phyloP scores from a whole-genome alignment of 2,113 vertebrate species.

The Eurystomus gularis region DNA sequence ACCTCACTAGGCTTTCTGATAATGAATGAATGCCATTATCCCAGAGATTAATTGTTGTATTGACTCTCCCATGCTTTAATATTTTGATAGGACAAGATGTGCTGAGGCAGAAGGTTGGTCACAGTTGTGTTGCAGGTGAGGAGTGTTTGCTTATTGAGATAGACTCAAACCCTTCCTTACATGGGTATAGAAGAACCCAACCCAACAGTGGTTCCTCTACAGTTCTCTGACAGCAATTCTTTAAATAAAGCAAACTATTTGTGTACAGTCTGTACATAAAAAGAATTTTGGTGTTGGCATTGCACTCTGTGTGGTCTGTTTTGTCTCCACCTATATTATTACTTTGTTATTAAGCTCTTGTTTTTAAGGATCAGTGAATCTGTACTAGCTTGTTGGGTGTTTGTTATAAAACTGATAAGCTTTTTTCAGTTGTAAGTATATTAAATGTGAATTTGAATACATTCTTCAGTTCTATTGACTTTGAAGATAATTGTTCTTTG shows the following conservation, averaged over 20 bases:
- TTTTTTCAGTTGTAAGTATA: constrained; percentile 10
- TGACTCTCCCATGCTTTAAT: too few relatives aligned
- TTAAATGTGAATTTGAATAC: constrained; percentile 4
- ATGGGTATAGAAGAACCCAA: neutral
- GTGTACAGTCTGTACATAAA: neutral
- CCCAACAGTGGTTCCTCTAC: neutral
- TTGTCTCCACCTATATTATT: neutral
- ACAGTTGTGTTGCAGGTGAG: neutral
- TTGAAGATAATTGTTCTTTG: constrained; percentile 5
- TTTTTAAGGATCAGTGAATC: neutral
- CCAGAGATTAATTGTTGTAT: too few relatives aligned
- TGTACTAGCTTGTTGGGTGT: neutral
- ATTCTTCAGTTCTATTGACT: constrained; percentile 14
- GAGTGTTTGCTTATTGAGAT: neutral
- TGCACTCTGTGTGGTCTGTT: neutral
- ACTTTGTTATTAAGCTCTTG: neutral
- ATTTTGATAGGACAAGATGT: neutral
- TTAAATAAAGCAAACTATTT: neutral
- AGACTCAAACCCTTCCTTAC: neutral
- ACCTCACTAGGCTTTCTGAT: neutral
- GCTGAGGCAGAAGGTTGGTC: neutral
- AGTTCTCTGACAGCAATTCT: neutral
- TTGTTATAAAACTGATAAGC: neutral
- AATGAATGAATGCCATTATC: neutral
- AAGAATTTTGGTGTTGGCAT: neutral